phyloP scores from a whole-genome alignment of 2,797 vertebrate genomes.

The Mormyrus hasselquistii region DNA sequence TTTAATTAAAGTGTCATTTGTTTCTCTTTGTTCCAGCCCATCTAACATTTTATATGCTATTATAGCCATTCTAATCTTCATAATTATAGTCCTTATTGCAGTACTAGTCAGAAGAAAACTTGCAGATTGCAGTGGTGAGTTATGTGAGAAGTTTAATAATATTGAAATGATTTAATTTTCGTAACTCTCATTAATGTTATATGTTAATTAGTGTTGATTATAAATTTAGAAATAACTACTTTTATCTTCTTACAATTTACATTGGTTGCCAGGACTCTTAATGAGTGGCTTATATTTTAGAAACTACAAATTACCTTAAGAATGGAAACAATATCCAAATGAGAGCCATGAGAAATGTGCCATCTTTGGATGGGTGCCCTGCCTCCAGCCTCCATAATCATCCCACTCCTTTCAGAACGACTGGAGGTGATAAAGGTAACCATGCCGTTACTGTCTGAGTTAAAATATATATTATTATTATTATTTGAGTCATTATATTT shows the following conservation, averaged over 20 bases:
- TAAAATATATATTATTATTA: not conserved
- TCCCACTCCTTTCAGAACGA: not conserved
- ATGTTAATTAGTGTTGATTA: not conserved
- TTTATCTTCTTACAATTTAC: not conserved
- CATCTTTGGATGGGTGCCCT: not conserved
- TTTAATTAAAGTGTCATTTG: not conserved
- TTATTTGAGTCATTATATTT: not conserved
- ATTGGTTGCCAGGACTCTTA: not conserved
- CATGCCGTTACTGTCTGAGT: not conserved
- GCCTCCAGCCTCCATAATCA: not conserved
- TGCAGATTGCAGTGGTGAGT: not conserved
- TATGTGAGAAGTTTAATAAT: not conserved
- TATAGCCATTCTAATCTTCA: not conserved
- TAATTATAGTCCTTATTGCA: not conserved
- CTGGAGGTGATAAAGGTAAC: conserved; percentile 7
- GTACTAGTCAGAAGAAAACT: not conserved
- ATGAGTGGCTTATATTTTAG: conserved; percentile 4
- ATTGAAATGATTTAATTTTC: not conserved
- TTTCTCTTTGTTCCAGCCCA: not conserved
- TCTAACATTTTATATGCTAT: not conserved
- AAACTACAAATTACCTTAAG: not conserved
- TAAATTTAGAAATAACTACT: not conserved
- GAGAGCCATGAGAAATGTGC: not conserved
- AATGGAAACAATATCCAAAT: conserved; percentile 8
- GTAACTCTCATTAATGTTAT: not conserved